These are phyloP conservation scores for Champsocephalus gunnari DNA, from an alignment of 2,797 vertebrate genomes.

Conservation along the genomic window DNA sequence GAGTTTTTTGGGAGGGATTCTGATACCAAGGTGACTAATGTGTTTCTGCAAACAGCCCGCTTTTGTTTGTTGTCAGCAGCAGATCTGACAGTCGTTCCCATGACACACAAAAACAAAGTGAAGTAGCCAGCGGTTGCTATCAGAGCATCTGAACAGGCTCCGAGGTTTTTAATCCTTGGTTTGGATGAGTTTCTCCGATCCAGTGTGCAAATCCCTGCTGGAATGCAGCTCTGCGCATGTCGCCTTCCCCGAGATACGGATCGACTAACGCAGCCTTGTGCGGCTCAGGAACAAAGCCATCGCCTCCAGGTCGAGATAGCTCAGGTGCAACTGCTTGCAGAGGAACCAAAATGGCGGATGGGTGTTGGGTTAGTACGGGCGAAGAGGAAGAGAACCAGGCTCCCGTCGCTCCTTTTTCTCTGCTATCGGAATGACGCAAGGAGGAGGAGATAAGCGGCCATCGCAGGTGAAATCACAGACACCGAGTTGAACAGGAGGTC, in stretches of 20 bases:
- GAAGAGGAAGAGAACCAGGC: conserved; percentile 1
- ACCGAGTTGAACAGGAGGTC: too few relatives aligned
- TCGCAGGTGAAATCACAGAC: conserved; percentile 1
- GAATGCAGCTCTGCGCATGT: conserved; percentile 54
- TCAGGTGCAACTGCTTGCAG: conserved; percentile 35
- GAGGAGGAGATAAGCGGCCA: conserved; percentile 49
- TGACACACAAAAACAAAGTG: conserved; percentile 18
- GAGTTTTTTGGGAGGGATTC: not conserved
- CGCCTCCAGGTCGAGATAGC: conserved; percentile 16
- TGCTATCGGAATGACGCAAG: not conserved
- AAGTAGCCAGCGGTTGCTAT: conserved; percentile 38
- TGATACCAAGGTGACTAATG: conserved; percentile 12
- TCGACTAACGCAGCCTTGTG: conserved; percentile 28
- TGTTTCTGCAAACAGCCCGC: conserved; percentile 14
- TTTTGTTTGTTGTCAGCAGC: conserved; percentile 5
- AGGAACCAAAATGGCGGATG: conserved; percentile 51
- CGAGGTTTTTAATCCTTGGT: conserved; percentile 66
- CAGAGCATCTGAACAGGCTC: conserved; percentile 58
- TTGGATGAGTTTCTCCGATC: conserved; percentile 63
- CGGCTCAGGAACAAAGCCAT: conserved; percentile 45
- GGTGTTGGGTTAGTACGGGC: conserved; percentile 52
- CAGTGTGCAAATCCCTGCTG: conserved; percentile 66
- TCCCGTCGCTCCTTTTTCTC: conserved; percentile 3
- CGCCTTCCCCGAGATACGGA: conserved; percentile 44
- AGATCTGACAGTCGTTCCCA: conserved; percentile 23